Evolutionary conservation across 1,140 invertebrate species (phyloP).

Genomic region (Neodiprion lecontei): DNA sequence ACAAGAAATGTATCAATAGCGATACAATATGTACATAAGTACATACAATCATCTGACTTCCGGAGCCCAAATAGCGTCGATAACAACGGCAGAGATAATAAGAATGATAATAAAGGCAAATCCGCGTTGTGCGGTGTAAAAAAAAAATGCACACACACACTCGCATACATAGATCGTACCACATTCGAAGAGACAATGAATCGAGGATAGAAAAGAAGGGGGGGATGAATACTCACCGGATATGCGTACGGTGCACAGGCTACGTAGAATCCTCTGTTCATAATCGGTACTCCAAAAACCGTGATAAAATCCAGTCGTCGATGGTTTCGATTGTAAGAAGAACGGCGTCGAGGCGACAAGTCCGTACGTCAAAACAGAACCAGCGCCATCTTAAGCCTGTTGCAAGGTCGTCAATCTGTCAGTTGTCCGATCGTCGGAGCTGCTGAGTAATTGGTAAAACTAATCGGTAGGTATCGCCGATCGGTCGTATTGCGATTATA

Average conservation of each 20-base stretch:
- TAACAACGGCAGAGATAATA: background rate
- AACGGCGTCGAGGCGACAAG: conserved; percentile 26
- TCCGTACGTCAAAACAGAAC: conserved; percentile 51
- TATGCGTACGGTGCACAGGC: conserved; percentile 55
- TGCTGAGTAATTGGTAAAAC: background rate
- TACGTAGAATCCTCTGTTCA: conserved; percentile 58
- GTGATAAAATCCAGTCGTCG: conserved; percentile 46
- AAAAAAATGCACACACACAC: background rate
- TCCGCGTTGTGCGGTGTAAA: background rate
- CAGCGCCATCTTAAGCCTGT: conserved; percentile 51
- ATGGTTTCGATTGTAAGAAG: too few relatives aligned
- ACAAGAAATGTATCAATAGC: too few relatives aligned
- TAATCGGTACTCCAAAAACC: conserved; percentile 39
- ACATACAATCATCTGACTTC: too few relatives aligned
- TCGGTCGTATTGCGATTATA: background rate
- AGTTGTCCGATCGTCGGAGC: conserved; percentile 34
- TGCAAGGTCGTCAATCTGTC: conserved; percentile 47
- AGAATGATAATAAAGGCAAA: background rate
- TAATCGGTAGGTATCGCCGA: conserved; percentile 35
- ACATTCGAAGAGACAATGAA: background rate
- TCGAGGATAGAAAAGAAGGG: background rate
- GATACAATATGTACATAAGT: too few relatives aligned
- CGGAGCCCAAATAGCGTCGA: too few relatives aligned
- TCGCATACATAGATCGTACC: background rate
- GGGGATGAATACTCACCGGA: conserved; percentile 43